A percentile compares a stretch with the other conserved stretches of the same genome.
Evolutionary conservation across 1,140 invertebrate species (phyloP).

Genomic region (Sitodiplosis mosellana): DNA sequence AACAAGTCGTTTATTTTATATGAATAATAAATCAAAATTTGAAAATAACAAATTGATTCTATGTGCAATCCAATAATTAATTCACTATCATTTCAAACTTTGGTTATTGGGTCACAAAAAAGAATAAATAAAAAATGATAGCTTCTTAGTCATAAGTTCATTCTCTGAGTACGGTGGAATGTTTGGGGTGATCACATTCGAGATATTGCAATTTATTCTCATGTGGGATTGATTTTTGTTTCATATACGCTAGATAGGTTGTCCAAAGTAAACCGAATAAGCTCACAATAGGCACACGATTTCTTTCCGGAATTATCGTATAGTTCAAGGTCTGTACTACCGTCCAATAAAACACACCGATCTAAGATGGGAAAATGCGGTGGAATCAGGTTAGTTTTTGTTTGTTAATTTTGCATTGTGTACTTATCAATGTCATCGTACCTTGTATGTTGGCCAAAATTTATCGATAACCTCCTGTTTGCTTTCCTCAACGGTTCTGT

Average conservation of each 20-base stretch:
- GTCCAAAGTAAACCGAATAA: constrained; percentile 69
- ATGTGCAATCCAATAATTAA: no score
- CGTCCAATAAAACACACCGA: constrained; percentile 63
- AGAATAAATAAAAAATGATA: not conserved
- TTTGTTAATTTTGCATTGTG: not conserved
- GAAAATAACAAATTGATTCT: no score
- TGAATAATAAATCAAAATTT: no score
- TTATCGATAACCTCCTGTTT: constrained; percentile 51
- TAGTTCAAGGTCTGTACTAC: constrained; percentile 68
- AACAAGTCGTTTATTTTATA: no score
- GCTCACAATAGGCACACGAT: constrained; percentile 68
- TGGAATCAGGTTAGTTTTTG: not conserved
- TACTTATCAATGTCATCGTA: constrained; percentile 13
- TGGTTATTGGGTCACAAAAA: not conserved
- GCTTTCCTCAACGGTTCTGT: constrained; percentile 43
- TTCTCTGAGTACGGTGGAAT: no score
- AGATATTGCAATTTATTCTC: no score
- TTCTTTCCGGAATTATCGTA: constrained; percentile 50
- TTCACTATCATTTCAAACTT: no score
- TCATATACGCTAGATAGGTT: constrained; percentile 71
- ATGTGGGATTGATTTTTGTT: constrained; percentile 25
- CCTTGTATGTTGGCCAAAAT: constrained; percentile 64
- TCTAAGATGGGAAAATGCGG: constrained; percentile 26
- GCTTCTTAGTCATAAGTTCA: not conserved
- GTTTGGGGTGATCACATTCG: no score